Base-by-base conservation (phyloP, 2,888 invertebrate species). In the Cheilosia vulpina region DNA sequence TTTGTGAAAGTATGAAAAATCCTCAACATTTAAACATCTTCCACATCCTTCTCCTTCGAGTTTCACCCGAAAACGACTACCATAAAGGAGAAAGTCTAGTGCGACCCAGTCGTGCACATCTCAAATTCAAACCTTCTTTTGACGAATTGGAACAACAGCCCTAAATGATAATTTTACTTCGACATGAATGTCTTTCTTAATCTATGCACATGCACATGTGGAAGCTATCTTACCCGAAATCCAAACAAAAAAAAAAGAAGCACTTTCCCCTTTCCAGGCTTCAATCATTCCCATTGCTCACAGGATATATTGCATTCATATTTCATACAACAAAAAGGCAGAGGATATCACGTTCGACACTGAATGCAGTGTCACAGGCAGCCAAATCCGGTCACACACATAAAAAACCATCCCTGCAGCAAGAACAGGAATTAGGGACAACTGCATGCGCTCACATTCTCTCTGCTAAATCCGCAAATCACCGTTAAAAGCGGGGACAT, bases 351-450 rank as follows among this genome's bases (percentile, higher is more conserved):
- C 71, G 78, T 82, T 77, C 72, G 72, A 78, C 62, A 55, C 45
- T 11, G 57, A 9, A 31, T 31, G 31, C 31, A 7, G 7, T 0
- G 0, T 9, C 31, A 31, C 31, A 31, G 6, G 6, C 27, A 27
- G 5, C 27, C 31, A 31, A 31, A 31, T 0, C 7, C 31, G 9
- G 1, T 9, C 31, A 31, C 60, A 77, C 60, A 80, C 72, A 72
- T 72, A 38, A 45, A 45, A 50, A 34, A 72, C 31, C 78, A 72
- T 31, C 31, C 77, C 47, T 65, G 63, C 55, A 71, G 55, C 57
- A 71, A 52, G 53, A 41, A 78, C 55, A 78, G n/a, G 68, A 78
- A 78, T 83, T 83, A 78, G 62, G 78, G 57, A 58, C 83, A 78
- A 78, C 66, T 78, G 72, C 82, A 82, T 62, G 17, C 55, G 24